A percentile compares a stretch with the other conserved stretches of the same genome.
These are phyloP conservation scores for Hyles vespertilio DNA, from an alignment of 1,140 invertebrate species.

Conservation along the genomic window DNA sequence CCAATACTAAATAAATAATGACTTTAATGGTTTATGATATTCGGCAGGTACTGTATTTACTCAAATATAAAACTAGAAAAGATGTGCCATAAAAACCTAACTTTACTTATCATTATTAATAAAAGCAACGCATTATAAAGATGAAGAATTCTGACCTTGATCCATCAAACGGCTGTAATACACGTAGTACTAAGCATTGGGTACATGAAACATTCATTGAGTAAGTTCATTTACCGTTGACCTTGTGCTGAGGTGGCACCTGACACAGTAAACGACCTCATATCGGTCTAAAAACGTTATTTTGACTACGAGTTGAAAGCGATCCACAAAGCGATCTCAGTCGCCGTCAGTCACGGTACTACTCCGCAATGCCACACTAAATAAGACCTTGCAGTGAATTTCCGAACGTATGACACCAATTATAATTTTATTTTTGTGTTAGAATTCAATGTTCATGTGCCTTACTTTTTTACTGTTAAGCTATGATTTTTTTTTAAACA, in stretches of 20 bases:
- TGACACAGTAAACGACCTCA: conserved; percentile 19
- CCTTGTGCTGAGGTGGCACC: conserved; percentile 20
- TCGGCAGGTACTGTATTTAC: too few relatives aligned
- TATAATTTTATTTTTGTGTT: conserved; percentile 5
- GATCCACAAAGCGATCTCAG: conserved; percentile 16
- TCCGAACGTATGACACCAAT: conserved; percentile 3
- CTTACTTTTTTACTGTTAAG: too few relatives aligned
- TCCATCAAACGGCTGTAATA: conserved; percentile 2
- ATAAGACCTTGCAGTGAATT: conserved; percentile 4
- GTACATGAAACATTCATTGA: conserved; percentile 14
- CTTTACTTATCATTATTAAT: too few relatives aligned
- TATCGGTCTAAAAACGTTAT: conserved; percentile 17
- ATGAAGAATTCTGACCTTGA: not conserved
- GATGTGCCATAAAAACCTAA: too few relatives aligned
- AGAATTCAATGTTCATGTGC: not conserved
- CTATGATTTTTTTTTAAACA: too few relatives aligned
- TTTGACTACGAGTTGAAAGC: conserved; percentile 25
- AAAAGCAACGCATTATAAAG: too few relatives aligned
- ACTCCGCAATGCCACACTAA: conserved; percentile 3
- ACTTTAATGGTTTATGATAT: too few relatives aligned
- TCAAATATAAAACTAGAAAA: too few relatives aligned
- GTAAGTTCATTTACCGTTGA: conserved; percentile 13
- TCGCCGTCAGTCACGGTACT: conserved; percentile 12
- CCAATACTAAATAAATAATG: too few relatives aligned
- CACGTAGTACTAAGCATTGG: conserved; percentile 1